Conservation (phyloP, 2,797 vertebrate species). For the Rhabdophis nuchalis region DNA sequence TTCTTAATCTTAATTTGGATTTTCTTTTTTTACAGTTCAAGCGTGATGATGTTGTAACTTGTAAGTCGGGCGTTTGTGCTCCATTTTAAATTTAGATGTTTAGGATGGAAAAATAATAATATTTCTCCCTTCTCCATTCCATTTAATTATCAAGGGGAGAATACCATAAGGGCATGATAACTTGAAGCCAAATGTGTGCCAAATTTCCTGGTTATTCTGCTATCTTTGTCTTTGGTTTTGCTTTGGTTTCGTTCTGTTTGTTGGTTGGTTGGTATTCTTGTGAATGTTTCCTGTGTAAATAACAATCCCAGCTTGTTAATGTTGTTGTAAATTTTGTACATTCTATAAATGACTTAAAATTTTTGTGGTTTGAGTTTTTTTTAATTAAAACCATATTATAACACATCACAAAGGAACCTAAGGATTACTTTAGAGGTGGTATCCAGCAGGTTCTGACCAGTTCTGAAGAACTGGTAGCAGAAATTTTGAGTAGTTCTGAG, state of each 20-base stretch:
- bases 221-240: background rate
- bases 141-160: background rate
- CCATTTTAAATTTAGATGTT: constrained; percentile 3
- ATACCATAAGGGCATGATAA: constrained; percentile 4
- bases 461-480: too few relatives aligned
- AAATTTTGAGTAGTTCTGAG: too few relatives aligned
- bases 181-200: constrained; percentile 14
- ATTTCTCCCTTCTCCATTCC: background rate
- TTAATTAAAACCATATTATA: background rate
- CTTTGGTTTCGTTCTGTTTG: background rate
- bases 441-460: too few relatives aligned
- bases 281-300: constrained; percentile 10
- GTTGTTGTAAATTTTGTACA: constrained; percentile 74
- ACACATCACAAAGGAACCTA: background rate
- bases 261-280: background rate
- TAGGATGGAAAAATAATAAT: background rate
- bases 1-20: background rate
- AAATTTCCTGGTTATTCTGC: background rate
- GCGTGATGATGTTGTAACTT: background rate
- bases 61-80: background rate
- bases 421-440: background rate
- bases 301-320: constrained; percentile 49
- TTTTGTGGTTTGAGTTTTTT: background rate
- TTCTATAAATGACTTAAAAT: constrained; percentile 69
- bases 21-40: background rate